A percentile compares a stretch with the other conserved stretches of the same genome.
Evolutionary conservation across 2,888 invertebrate genomes (phyloP).

Genomic region (Agrochola lychnidis): DNA sequence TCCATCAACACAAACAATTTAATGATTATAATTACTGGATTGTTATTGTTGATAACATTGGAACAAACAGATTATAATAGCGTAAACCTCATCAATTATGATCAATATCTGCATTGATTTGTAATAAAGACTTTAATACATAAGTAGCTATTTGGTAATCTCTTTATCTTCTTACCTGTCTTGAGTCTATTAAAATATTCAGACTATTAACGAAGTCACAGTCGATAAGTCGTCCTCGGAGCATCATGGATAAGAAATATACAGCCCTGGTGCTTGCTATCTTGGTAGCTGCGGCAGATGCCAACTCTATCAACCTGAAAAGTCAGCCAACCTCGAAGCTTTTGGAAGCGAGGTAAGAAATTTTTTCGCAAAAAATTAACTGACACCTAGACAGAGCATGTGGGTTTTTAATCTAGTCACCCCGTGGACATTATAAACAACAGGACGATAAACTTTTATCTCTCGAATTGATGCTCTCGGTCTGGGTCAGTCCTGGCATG

Average conservation of each 20-base stretch:
- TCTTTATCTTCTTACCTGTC: slow-evolving; percentile 69
- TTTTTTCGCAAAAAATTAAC: not conserved
- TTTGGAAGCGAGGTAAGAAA: slow-evolving; percentile 56
- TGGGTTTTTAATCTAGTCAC: not conserved
- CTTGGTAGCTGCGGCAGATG: slow-evolving; percentile 78
- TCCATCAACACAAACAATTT: slow-evolving; percentile 17
- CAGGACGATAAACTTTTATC: not conserved
- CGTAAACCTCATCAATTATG: slow-evolving; percentile 76
- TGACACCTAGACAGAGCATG: not conserved
- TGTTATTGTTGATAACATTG: slow-evolving; percentile 43
- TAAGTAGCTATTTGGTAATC: slow-evolving; percentile 66
- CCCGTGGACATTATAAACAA: too few relatives aligned
- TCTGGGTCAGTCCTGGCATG: too few relatives aligned
- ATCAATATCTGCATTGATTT: slow-evolving; percentile 76
- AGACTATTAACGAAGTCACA: slow-evolving; percentile 57
- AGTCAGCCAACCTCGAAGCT: slow-evolving; percentile 57
- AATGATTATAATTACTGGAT: slow-evolving; percentile 37
- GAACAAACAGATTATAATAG: slow-evolving; percentile 63
- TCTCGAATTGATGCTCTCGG: not conserved
- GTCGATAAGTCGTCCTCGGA: slow-evolving; percentile 55
- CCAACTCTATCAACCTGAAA: slow-evolving; percentile 69
- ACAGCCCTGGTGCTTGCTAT: slow-evolving; percentile 74
- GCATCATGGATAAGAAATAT: slow-evolving; percentile 77
- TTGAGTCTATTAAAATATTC: slow-evolving; percentile 70
- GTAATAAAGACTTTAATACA: slow-evolving; percentile 64